Evolutionary conservation across 2,113 vertebrate species (phyloP).

Genomic region (Drymodes brunneopygia): DNA sequence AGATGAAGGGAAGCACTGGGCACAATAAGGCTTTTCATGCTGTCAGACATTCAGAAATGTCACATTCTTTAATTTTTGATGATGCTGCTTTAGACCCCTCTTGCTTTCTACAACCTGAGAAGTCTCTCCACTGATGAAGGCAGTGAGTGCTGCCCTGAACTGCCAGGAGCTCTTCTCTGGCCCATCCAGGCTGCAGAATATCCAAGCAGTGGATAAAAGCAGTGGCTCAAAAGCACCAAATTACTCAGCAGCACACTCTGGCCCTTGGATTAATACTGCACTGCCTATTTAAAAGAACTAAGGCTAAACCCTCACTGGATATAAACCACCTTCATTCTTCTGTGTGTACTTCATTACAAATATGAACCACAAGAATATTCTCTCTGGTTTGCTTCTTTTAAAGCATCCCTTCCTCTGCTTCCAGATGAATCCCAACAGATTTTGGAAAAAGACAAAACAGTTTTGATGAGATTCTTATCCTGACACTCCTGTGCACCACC

Average conservation of each 20-base stretch:
- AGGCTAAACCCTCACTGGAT: not conserved
- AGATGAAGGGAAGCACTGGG: not conserved
- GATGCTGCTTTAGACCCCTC: not conserved
- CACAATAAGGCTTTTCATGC: not conserved
- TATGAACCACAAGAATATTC: not conserved
- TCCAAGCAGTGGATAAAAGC: not conserved
- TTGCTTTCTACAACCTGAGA: not conserved
- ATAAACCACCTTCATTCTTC: not conserved
- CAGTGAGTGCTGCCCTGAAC: not conserved
- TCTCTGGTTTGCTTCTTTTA: not conserved
- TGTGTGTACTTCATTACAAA: not conserved
- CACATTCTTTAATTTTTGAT: not conserved
- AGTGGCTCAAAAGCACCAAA: not conserved
- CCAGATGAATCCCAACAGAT: not conserved
- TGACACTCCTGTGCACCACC: not conserved
- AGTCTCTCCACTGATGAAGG: not conserved
- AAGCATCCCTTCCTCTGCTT: not conserved
- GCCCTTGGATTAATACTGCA: accelerated
- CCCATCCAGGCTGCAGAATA: not conserved
- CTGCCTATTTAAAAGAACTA: accelerated
- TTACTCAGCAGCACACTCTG: not conserved
- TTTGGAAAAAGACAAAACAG: not conserved
- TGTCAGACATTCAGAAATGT: not conserved
- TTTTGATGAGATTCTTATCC: not conserved
- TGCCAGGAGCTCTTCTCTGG: not conserved